Conservation (phyloP, 2,113 vertebrate genomes). For the Neolamprologus hecqui region DNA sequence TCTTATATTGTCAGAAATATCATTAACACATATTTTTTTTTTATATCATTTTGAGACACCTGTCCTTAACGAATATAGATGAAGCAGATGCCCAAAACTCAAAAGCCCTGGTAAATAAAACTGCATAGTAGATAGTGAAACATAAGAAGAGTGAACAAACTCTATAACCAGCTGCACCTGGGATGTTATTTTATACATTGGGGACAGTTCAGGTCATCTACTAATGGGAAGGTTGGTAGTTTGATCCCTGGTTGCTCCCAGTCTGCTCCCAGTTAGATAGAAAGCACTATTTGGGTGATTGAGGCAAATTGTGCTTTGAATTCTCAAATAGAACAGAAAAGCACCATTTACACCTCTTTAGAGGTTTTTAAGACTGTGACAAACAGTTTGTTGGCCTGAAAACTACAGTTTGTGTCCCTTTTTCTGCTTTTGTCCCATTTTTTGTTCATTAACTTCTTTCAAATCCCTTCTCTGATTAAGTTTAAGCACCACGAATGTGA, state of each 20-base stretch:
- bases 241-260: background rate
- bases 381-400: accelerated
- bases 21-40: background rate
- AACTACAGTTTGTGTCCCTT: background rate
- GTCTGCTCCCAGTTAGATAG: background rate
- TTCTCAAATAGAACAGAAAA: background rate
- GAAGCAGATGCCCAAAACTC: accelerated
- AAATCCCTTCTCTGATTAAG: background rate
- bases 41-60: background rate
- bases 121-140: background rate
- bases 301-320: background rate
- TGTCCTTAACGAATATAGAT: background rate
- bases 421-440: background rate
- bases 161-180: background rate
- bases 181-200: background rate
- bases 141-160: background rate
- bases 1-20: background rate
- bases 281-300: background rate
- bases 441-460: background rate
- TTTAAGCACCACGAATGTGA: background rate
- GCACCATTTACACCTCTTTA: background rate
- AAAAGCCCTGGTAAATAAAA: background rate
- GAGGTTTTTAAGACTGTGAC: background rate
- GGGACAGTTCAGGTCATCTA: background rate
- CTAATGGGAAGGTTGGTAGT: background rate